Base-by-base conservation (phyloP, 2,113 vertebrate genomes). In the Labeo catla region DNA sequence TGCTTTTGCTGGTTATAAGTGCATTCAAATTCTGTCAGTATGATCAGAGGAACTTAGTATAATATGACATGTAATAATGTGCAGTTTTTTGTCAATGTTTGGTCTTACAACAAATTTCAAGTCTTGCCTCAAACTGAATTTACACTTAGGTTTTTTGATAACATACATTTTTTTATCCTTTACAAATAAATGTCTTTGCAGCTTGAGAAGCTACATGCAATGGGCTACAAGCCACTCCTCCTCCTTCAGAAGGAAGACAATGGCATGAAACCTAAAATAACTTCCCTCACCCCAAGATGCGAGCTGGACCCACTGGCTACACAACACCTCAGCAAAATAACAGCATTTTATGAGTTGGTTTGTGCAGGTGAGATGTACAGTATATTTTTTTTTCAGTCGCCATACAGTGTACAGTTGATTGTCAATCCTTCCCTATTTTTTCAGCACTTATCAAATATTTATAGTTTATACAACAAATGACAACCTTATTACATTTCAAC, bases 111-210 rank as follows among this genome's bases (percentile, higher is more conserved):
- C 63, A 34, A 15, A 68, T 68, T 2, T 68, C 4, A 36, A 68
- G 28, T 68, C 65, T 36, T 68, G 65, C 65, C 65, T 68, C 65
- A 68, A 68, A 68, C 65, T 68, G 28, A 68, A 68, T 68, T 68
- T 68, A 68, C 12, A 68, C 65, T 16, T 11, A 36, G 28, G 28
- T 68, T 68, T 68, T 68, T 39, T 11, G 65, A 36, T 68, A 39
- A 68, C 65, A 63, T 23, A 23, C 61, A 10, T 34, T 39, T 68
- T 28, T 15, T 70, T 70, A 70, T 70, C 28, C 15, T 70, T 70
- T 39, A 70, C 66, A 70, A 70, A 16, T 68, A 68, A 36, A 70
- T 70, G 28, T 70, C 66, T 70, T 19, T 39, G 66, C 34, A 70
- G 66, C 66, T 70, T 70, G 28, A 70, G 34, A 70, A 70, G 66